Evolutionary conservation across 2,797 vertebrate genomes (phyloP).

Genomic region (Poecilia gillii): DNA sequence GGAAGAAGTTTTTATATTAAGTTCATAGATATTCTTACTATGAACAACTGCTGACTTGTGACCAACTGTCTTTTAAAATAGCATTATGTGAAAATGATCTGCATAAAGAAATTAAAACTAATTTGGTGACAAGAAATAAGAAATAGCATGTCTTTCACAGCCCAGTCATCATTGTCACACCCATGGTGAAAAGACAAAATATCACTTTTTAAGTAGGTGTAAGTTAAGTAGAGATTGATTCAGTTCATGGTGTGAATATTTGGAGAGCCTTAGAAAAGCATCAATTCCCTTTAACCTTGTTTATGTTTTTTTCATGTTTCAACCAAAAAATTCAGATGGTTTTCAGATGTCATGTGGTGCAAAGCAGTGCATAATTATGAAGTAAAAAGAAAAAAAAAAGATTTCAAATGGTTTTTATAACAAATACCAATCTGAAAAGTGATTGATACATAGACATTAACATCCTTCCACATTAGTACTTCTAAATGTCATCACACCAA

Average conservation of each 20-base stretch:
- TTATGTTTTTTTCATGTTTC: not conserved
- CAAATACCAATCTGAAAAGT: not conserved
- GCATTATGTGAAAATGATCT: slow-evolving; percentile 37
- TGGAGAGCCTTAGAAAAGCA: not conserved
- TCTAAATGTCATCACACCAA: not conserved
- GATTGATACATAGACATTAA: not conserved
- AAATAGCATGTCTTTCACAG: slow-evolving; percentile 23
- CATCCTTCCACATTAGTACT: not conserved
- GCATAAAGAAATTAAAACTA: not conserved
- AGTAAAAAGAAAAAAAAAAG: not conserved
- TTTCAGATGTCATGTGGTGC: not conserved
- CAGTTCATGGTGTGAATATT: not conserved
- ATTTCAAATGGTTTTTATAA: not conserved
- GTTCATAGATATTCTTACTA: not conserved
- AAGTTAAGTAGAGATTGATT: not conserved
- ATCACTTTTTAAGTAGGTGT: not conserved
- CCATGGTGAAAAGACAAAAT: not conserved
- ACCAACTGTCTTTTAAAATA: not conserved
- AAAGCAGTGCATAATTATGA: not conserved
- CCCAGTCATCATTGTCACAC: slow-evolving; percentile 13
- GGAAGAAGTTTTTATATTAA: not conserved
- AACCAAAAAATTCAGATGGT: not conserved
- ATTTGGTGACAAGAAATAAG: slow-evolving; percentile 1
- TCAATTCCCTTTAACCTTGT: not conserved
- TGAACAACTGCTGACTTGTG: not conserved